Evolutionary conservation across 1,140 invertebrate species (phyloP), one percentile per base, ranked within the genome.

Genomic region (Ylistrum balloti): DNA sequence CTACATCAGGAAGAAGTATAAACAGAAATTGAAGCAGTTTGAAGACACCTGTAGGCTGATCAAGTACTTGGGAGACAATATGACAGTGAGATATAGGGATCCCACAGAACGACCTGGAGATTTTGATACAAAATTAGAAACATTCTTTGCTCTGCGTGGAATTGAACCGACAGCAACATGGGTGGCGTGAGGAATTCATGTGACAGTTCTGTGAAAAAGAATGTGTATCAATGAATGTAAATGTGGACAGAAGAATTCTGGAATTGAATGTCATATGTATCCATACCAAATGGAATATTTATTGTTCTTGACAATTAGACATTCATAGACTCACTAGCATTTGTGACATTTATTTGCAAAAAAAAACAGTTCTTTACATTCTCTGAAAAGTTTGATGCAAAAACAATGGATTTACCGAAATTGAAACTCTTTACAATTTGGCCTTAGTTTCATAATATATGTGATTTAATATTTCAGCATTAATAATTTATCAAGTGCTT

Each of bases 1-100:
- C 10, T 96, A 96, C 92, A 93, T 96, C 11, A 92, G 95, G 86
- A 96, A 95, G 90, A 96, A 96, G 92, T 96, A 96, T 93, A 95
- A 95, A 90, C 93, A 95, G 90, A 96, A 96, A 91, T 93, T 96
- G 87, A 91, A 95, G 86, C 93, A 95, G 88, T 96, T 96, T 95
- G 95, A 96, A 88, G 95, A 96, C 56, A 96, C 95, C 5, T 96
- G 96, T 94, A 88, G 95, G 88, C 93, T 96, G 74, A 96, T 96
- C 48, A 93, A 94, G 86, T 96, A 96, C 89, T 94, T 96, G 0
- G 95, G 95, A 20, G 93, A 95, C 91, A 95, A 95, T 91, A 96
- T 96, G 95, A 96, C 95, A 9, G 92, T 95, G 11, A 89, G 93
- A n/a, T 96, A 96, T 93, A 93, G 95, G 74, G 95, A 96, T 33